Evolutionary conservation across 2,888 invertebrate genomes (phyloP).

Genomic region (Oscheius sp.): DNA sequence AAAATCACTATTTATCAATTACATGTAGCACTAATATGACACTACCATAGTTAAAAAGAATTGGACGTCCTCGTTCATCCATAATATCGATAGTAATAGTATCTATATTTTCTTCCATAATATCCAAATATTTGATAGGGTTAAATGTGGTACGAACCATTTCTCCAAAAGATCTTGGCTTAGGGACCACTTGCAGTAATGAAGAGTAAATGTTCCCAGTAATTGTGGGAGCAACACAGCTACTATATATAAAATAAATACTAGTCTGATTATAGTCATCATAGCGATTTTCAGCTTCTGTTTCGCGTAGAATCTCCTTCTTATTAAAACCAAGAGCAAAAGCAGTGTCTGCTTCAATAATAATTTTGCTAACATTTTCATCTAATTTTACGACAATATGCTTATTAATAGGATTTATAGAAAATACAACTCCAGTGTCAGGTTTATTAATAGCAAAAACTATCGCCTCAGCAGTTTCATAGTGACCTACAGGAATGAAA

Average conservation of each 20-base stretch:
- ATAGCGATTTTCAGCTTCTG: background rate
- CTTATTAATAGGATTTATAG: background rate
- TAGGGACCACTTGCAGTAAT: background rate
- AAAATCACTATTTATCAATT: background rate
- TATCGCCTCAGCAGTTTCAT: background rate
- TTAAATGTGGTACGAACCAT: background rate
- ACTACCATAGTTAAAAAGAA: background rate
- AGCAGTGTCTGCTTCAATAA: background rate
- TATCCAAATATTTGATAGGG: background rate
- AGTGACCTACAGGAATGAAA: background rate
- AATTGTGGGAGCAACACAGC: background rate
- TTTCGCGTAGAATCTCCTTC: background rate
- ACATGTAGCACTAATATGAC: background rate
- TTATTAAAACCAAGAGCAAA: background rate
- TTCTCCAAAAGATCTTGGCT: background rate
- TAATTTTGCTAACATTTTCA: background rate
- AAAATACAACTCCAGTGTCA: background rate
- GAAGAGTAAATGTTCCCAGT: background rate
- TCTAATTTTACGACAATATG: background rate
- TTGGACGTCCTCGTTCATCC: background rate
- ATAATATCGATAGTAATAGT: background rate
- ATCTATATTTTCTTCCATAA: background rate
- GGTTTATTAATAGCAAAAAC: background rate
- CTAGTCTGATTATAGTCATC: background rate
- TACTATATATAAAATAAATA: background rate